Base-by-base conservation (phyloP, 2,888 invertebrate species). In the Eumerus sabulonum region DNA sequence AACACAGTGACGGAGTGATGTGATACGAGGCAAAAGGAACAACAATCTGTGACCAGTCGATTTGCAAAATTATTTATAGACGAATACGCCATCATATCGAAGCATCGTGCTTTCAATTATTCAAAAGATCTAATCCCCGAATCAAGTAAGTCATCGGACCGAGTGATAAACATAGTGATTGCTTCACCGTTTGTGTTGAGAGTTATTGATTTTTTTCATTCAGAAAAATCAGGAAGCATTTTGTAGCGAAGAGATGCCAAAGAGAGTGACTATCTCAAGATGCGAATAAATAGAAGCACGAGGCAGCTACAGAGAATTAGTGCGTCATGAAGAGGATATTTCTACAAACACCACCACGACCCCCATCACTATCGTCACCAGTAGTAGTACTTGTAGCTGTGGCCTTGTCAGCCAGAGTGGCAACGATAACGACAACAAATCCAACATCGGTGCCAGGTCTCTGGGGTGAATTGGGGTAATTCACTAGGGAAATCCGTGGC, bases 401-500 rank as follows among this genome's bases (percentile, higher is more conserved):
- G n/a, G n/a, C n/a, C n/a, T n/a, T n/a, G 7, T 27, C 27, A 27
- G 27, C 27, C 27, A 7, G 3, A 27, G 27, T 4, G 27, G 27
- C 27, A 27, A 27, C 27, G 27, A 7, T 7, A 27, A 27, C 27
- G 27, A 27, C 27, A 27, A 27, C 27, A 27, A 27, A 4, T 7
- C 2, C 3, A 27, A 27, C 27, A 7, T 27, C 59, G 1, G 62
- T 60, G 63, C 70, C 81, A 74, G 73, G 73, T 73, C 67, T 82
- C 27, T 77, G 74, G n/a, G n/a, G n/a, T 45, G 82, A 82, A 56
- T 77, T 81, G 63, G 82, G 82, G 45, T 82, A 82, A 71, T 57
- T 64, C 42, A 42, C 44, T 59, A 36, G 53, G 59, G 40, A 42
- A 19, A 68, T 54, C 56, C 47, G 42, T 73, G 67, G 19, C n/a